phyloP scores from a whole-genome alignment of 2,797 vertebrate genomes.

The Picus viridis region DNA sequence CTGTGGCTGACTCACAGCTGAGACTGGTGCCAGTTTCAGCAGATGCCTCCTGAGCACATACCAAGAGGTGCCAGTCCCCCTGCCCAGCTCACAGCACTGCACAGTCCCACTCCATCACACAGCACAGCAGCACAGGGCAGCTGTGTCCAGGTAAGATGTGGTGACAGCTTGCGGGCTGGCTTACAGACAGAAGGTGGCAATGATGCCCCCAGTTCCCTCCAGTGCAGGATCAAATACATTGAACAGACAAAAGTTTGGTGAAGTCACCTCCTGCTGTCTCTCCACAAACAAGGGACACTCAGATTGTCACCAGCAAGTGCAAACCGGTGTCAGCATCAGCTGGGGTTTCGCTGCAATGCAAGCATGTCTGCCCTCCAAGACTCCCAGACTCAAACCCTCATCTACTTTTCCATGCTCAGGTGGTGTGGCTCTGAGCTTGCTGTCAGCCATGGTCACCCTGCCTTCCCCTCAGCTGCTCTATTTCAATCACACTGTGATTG shows the following conservation, averaged over 20 bases:
- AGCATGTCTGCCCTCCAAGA: conserved; percentile 19
- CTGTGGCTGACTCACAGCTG: not conserved
- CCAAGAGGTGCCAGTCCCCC: fast-evolving
- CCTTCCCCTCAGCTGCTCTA: conserved; percentile 15
- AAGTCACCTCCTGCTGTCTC: not conserved
- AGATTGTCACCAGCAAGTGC: not conserved
- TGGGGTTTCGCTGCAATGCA: conserved; percentile 10
- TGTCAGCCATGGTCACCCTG: not conserved
- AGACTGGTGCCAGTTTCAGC: not conserved
- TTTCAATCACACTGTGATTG: conserved; percentile 33
- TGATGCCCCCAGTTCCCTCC: fast-evolving
- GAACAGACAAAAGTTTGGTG: not conserved
- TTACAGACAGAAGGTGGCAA: not conserved
- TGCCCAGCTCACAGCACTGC: not conserved
- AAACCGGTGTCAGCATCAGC: conserved; percentile 20
- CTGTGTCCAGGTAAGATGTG: not conserved
- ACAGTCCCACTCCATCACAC: not conserved
- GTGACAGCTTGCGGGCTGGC: not conserved
- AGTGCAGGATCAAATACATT: not conserved
- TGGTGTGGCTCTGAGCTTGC: not conserved
- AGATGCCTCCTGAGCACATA: not conserved
- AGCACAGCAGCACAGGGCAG: fast-evolving
- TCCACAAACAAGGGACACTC: not conserved
- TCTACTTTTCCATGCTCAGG: not conserved
- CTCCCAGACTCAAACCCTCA: not conserved